These are phyloP conservation scores for Drosophila sucinea DNA, from an alignment of 1,140 invertebrate species.

Conservation along the genomic window DNA sequence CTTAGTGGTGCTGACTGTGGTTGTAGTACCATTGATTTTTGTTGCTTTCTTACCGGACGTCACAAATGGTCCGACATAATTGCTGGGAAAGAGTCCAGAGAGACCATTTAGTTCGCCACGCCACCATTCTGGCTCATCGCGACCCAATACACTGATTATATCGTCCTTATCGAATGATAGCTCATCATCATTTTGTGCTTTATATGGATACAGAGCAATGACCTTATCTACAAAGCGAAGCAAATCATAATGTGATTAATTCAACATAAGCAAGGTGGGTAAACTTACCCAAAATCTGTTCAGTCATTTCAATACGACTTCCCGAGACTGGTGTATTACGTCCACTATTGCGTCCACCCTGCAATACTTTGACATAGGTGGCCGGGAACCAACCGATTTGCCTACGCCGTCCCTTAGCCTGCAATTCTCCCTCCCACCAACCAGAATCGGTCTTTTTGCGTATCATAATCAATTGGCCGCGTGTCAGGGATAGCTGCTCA, in stretches of 20 bases:
- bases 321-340: constrained; percentile 88
- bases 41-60: constrained; percentile 80
- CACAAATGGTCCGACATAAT: constrained; percentile 88
- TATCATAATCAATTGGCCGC: constrained; percentile 98
- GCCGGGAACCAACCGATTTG: constrained; percentile 99
- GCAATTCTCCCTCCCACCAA: constrained; percentile 99
- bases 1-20: constrained; percentile 53
- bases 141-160: constrained; percentile 94
- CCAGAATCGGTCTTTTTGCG: constrained; percentile 97
- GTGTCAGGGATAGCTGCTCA: constrained; percentile 94
- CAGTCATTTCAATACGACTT: constrained; percentile 83
- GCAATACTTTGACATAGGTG: constrained; percentile 95
- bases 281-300: constrained; percentile 84
- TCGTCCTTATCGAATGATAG: constrained; percentile 97
- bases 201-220: constrained; percentile 95
- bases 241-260: not conserved
- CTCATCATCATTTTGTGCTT: constrained; percentile 96
- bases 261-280: too few relatives aligned
- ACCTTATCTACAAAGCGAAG: constrained; percentile 90
- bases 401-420: constrained; percentile 97
- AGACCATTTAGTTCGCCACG: constrained; percentile 94
- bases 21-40: constrained; percentile 67
- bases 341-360: constrained; percentile 87
- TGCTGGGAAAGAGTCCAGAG: constrained; percentile 95
- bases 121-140: constrained; percentile 98